These are phyloP conservation scores for Anthophora plumipes DNA, from an alignment of 2,888 invertebrate species.

Conservation along the genomic window DNA sequence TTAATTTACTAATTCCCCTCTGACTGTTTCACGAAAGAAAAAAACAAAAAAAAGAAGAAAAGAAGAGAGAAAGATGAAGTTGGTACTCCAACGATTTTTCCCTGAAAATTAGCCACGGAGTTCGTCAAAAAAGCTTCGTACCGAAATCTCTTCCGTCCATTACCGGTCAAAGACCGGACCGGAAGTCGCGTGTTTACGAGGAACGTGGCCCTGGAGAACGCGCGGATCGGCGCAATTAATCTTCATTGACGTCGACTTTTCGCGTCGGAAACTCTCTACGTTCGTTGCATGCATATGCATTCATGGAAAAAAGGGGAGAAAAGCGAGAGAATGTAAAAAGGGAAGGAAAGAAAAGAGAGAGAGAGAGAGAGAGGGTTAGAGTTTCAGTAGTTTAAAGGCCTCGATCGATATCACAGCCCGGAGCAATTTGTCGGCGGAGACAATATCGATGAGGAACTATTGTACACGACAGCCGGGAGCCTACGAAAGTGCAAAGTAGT, in stretches of 20 bases:
- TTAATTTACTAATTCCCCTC: background rate
- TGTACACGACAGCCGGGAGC: conserved; percentile 43
- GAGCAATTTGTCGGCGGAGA: conserved; percentile 55
- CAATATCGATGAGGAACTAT: conserved; percentile 61
- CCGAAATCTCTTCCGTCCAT: background rate
- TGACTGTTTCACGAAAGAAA: background rate
- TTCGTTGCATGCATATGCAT: conserved; percentile 44
- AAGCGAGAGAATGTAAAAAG: background rate
- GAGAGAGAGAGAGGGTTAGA: background rate
- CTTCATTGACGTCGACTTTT: conserved; percentile 25
- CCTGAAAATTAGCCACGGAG: background rate
- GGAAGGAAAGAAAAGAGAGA: background rate
- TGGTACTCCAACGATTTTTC: background rate
- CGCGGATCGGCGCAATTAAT: conserved; percentile 37
- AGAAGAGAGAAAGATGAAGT: no score
- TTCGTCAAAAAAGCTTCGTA: no score
- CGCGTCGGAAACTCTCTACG: background rate
- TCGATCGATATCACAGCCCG: conserved; percentile 55
- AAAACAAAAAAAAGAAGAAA: no score
- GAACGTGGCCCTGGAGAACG: background rate
- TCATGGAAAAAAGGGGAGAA: background rate
- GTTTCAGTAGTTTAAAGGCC: conserved; percentile 37
- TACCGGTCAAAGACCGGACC: background rate
- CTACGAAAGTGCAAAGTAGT: conserved; percentile 54
- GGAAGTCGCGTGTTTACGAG: conserved; percentile 17